Base-by-base conservation (phyloP, 2,113 vertebrate species). In the Pogonocichla stellata region DNA sequence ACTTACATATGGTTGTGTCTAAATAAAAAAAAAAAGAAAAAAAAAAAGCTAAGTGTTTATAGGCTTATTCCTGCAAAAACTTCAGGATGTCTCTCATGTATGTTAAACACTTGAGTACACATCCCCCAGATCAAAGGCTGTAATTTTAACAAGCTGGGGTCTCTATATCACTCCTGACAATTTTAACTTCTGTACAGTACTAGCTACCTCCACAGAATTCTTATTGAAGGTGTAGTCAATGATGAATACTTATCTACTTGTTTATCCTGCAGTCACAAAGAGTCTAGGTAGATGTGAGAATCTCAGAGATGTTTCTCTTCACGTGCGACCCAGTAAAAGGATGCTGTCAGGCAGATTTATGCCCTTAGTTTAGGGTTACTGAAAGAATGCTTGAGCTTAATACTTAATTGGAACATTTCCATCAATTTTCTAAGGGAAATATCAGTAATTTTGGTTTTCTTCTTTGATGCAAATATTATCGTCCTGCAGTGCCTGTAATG, bases 261-360 rank as follows among this genome's bases (percentile, higher is more conserved):
- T 17, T 66, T 78, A 90, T 78, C 22, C 58, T n/a, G 4, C 26
- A 66, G 36, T 51, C 50, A 29, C 28, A 83, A 80, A 69, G 56
- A 66, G 36, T 48, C 71, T 78, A 78, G 20, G 58, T 0, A 86
- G 56, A 65, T 38, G 33, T 22, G 23, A 94, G 57, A 88, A 77
- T 77, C 53, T 83, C 38, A 64, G 86, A 67, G 86, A 73, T 31
- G 33, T 65, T 69, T 77, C 71, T 90, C 65, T 86, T 91, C 78
- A 77, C 8, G 0, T 74, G 65, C 81, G 75, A 92, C 80, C 36
- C 79, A 90, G 14, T 73, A 91, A 85, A 96, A 96, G 92, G 96
- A 97, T 96, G 96, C 69, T 94, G 95, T 92, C 96, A 97, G 54
- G 58, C 4, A 29, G 31, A 69, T 58, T 66, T 61, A 67, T 18